A percentile compares a stretch with the other conserved stretches of the same genome.
Evolutionary conservation across 2,113 vertebrate genomes (phyloP).

Genomic region (Nothocercus julius): DNA sequence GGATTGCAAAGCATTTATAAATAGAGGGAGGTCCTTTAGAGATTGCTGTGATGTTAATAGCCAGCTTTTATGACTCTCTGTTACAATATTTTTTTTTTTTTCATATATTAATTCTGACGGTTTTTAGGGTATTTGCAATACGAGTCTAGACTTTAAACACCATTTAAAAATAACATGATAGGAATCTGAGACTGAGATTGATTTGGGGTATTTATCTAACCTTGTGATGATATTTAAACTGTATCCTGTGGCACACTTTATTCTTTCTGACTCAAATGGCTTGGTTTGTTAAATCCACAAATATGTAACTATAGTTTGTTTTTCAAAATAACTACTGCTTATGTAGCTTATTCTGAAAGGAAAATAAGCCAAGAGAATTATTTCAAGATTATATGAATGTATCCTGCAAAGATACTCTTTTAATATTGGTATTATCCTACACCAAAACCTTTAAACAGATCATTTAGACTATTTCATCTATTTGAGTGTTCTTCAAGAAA

Average conservation of each 20-base stretch:
- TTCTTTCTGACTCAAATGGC: neutral
- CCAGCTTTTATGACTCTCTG: neutral
- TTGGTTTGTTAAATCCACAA: neutral
- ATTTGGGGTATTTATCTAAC: neutral
- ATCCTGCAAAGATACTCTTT: neutral
- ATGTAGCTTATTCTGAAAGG: neutral
- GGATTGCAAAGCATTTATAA: neutral
- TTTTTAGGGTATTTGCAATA: neutral
- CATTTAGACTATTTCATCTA: neutral
- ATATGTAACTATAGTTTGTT: neutral
- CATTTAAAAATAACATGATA: neutral
- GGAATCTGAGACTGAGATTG: neutral
- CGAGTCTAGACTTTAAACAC: neutral
- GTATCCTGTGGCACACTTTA: neutral
- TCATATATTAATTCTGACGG: fast-evolving
- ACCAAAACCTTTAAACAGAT: neutral
- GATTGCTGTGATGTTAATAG: neutral
- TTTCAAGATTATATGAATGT: neutral
- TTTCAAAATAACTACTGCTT: neutral
- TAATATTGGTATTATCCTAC: neutral
- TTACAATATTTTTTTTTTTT: neutral
- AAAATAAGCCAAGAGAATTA: neutral
- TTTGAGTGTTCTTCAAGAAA: neutral
- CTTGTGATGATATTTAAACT: neutral
- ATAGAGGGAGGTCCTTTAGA: neutral